Base-by-base conservation (phyloP, 2,888 invertebrate species). In the Drosophila meridiana region DNA sequence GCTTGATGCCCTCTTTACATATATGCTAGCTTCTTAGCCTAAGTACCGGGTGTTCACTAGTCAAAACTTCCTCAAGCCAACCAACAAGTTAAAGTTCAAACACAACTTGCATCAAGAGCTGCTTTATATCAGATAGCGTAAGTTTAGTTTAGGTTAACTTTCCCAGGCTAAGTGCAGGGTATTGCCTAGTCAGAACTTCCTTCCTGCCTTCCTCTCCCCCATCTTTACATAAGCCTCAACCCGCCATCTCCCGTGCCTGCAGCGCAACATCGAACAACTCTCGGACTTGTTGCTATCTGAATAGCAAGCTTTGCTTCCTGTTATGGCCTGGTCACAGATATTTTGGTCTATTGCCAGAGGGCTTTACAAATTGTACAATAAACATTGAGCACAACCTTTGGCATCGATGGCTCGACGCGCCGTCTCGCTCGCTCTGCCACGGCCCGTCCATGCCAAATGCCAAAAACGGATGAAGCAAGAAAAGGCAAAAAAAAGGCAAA, bases 381-480 rank as follows among this genome's bases (percentile, higher is more conserved):
- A n/a, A 52, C 52, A 52, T 36, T 20, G 52, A 34, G 34, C 52
- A 20, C 34, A 52, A 52, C 52, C 52, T 48, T 42, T 62, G 55
- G 30, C 60, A 60, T 62, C 63, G 56, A 57, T 57, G 57, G 36
- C 40, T 50, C 40, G 20, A 2, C 9, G 32, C 50, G 30, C 55
- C 14, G 28, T 53, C 38, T 34, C 32, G 48, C 26, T 43, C 34
- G 32, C 48, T 7, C 36, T 13, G 11, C 8, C 11, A 4, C 36
- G n/a, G 9, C n/a, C 9, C 20, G 42, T 9, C 47, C 7, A 1
- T 66, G 48, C 53, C 53, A 64, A 68, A 76, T 69, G 69, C 62
- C 28, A 13, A 63, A 60, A 73, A 58, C 66, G 73, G 70, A 66
- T 67, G 68, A 78, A 60, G 60, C 66, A 47, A 57, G 69, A 60